Percentiles rank a stretch among this genome's conserved stretches.
Conservation (phyloP, 2,797 vertebrate species). For the Hippocampus kuda region DNA sequence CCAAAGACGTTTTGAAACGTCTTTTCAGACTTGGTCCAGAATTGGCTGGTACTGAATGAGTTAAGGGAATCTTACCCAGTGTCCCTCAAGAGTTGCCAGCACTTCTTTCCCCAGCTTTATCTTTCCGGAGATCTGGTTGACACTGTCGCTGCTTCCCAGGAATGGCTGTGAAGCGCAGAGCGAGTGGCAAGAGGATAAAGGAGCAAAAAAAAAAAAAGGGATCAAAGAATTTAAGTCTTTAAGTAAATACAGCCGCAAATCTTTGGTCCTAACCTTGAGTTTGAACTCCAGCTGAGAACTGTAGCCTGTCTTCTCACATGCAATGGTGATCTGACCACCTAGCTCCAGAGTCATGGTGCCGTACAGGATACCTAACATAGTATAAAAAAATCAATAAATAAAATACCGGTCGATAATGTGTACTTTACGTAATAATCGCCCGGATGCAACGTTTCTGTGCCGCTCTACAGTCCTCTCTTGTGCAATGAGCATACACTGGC, state of each 20-base stretch:
- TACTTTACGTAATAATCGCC: no score
- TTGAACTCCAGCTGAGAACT: conserved; percentile 95
- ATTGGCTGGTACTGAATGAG: no score
- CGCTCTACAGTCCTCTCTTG: no score
- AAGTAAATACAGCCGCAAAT: not conserved
- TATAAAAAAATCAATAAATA: not conserved
- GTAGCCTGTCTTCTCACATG: conserved; percentile 96
- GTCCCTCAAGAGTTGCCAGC: conserved; percentile 87
- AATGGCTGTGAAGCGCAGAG: conserved; percentile 73
- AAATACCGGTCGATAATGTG: no score
- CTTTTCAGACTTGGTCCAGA: no score
- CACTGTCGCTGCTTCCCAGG: conserved; percentile 88
- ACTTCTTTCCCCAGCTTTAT: conserved; percentile 97
- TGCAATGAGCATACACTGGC: no score
- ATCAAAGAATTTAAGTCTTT: no score
- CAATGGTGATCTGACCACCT: conserved; percentile 83
- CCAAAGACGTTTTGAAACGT: no score
- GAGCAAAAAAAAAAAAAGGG: no score
- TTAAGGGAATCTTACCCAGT: conserved; percentile 79
- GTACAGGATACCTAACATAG: conserved; percentile 85
- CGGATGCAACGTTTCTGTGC: no score
- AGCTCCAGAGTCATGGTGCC: conserved; percentile 97
- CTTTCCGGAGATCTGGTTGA: conserved; percentile 92
- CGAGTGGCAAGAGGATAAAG: not conserved
- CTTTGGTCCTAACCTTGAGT: conserved; percentile 75